Percentiles rank a stretch among this genome's conserved stretches.
Conservation (phyloP, 2,888 invertebrate species). For the Syritta pipiens region DNA sequence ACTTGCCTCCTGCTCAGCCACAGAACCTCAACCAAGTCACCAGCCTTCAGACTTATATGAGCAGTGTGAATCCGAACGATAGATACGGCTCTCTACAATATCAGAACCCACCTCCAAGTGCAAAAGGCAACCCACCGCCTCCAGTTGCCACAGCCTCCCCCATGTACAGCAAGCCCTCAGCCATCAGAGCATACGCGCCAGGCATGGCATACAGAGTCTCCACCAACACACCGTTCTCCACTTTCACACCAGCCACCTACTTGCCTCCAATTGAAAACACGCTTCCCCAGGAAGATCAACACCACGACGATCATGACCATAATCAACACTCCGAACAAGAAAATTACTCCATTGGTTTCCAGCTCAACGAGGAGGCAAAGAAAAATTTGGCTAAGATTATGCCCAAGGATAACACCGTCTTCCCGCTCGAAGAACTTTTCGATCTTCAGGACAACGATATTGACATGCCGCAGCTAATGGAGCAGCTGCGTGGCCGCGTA, state of each 20-base stretch:
- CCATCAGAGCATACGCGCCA: slow-evolving; percentile 33
- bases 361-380: slow-evolving; percentile 46
- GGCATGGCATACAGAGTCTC: slow-evolving; percentile 45
- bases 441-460: slow-evolving; percentile 17
- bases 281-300: slow-evolving; percentile 64
- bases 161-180: slow-evolving; percentile 71
- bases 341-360: slow-evolving; percentile 5
- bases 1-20: slow-evolving; percentile 45
- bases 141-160: slow-evolving; percentile 64
- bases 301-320: slow-evolving; percentile 6
- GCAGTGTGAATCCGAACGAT: slow-evolving; percentile 72
- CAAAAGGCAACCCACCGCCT: slow-evolving; percentile 23
- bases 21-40: slow-evolving; percentile 25
- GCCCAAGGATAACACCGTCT: slow-evolving; percentile 7
- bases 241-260: slow-evolving; percentile 8
- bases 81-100: slow-evolving; percentile 72
- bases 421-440: slow-evolving; percentile 25
- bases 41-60: slow-evolving; percentile 74
- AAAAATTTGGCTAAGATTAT: slow-evolving; percentile 51
- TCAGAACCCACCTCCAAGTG: slow-evolving; percentile 10
- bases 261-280: slow-evolving; percentile 60
- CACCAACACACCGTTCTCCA: slow-evolving; percentile 66
- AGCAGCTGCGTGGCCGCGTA: slow-evolving; percentile 69
- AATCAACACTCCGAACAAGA: too few relatives aligned
- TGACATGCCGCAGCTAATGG: slow-evolving; percentile 22